phyloP scores from a whole-genome alignment of 1,140 invertebrate genomes.

The Rhynchophorus ferrugineus region DNA sequence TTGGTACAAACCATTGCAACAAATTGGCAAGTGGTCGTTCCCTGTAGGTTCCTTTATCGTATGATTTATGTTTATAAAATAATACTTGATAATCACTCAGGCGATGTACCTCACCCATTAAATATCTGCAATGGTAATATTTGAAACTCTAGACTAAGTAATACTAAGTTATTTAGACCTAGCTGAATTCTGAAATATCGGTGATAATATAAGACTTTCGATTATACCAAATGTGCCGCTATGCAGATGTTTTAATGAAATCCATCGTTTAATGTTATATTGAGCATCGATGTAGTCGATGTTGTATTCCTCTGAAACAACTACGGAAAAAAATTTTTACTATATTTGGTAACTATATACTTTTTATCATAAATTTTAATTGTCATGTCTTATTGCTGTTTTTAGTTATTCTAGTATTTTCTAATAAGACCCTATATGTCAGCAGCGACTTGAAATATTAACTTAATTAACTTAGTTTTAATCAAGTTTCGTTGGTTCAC shows the following conservation, averaged over 20 bases:
- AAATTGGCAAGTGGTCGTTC: constrained; percentile 31
- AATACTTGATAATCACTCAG: constrained; percentile 40
- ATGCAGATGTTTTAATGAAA: constrained; percentile 15
- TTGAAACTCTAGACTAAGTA: background rate
- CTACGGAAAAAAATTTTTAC: constrained; percentile 12
- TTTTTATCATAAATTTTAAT: too few relatives aligned
- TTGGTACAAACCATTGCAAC: constrained; percentile 37
- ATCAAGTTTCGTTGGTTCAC: too few relatives aligned
- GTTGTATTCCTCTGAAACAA: constrained; percentile 27
- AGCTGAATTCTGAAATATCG: constrained; percentile 28
- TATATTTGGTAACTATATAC: too few relatives aligned
- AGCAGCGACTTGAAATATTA: too few relatives aligned
- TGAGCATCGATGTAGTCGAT: constrained; percentile 26
- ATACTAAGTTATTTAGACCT: background rate
- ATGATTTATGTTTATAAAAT: constrained; percentile 45
- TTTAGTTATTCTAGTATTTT: too few relatives aligned
- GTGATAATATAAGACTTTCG: constrained; percentile 28
- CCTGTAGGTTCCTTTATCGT: constrained; percentile 26
- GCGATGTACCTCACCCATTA: constrained; percentile 44
- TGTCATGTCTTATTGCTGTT: too few relatives aligned
- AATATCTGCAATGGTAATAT: constrained; percentile 12
- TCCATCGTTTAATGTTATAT: constrained; percentile 26
- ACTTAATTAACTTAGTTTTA: too few relatives aligned
- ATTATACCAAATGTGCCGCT: constrained; percentile 26
- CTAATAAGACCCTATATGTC: too few relatives aligned